phyloP scores from a whole-genome alignment of 2,888 invertebrate species.

The Exephanes ischioxanthus region DNA sequence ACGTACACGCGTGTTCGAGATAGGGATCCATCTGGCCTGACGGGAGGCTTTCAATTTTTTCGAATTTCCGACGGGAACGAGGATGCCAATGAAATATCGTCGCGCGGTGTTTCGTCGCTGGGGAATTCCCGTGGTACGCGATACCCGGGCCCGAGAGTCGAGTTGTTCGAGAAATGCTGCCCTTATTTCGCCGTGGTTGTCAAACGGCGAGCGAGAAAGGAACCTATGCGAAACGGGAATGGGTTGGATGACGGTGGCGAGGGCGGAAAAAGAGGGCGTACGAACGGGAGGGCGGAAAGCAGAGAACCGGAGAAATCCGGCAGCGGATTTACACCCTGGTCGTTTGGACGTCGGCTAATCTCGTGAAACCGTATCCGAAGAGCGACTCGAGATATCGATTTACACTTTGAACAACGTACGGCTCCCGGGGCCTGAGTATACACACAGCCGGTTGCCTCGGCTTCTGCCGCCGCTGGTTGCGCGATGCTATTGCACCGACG shows the following conservation, averaged over 20 bases:
- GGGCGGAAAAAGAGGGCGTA: slow-evolving; percentile 37
- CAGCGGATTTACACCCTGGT: slow-evolving; percentile 76
- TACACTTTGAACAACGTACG: slow-evolving; percentile 71
- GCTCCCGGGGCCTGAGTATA: slow-evolving; percentile 35
- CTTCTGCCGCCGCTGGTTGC: slow-evolving; percentile 1
- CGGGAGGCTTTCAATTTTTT: slow-evolving; percentile 35
- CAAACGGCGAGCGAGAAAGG: slow-evolving; percentile 38
- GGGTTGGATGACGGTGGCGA: background rate
- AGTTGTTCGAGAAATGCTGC: slow-evolving; percentile 20
- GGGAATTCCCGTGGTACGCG: slow-evolving; percentile 15
- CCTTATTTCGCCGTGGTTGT: slow-evolving; percentile 39
- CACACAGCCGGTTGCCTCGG: slow-evolving; percentile 33
- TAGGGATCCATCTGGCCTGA: slow-evolving; percentile 45
- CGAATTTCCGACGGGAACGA: slow-evolving; percentile 10
- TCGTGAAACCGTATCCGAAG: slow-evolving; percentile 77
- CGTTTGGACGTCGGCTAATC: slow-evolving; percentile 76
- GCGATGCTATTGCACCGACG: slow-evolving; percentile 37
- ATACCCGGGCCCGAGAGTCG: slow-evolving; percentile 17
- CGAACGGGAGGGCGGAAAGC: slow-evolving; percentile 46
- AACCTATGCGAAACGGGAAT: background rate
- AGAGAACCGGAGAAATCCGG: slow-evolving; percentile 58
- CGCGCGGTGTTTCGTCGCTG: slow-evolving; percentile 1
- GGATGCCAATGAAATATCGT: slow-evolving; percentile 31
- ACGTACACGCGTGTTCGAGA: slow-evolving; percentile 24
- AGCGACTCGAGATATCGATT: slow-evolving; percentile 73